Conservation (phyloP, 2,797 vertebrate species). For the Coranthus polyacanthus region DNA sequence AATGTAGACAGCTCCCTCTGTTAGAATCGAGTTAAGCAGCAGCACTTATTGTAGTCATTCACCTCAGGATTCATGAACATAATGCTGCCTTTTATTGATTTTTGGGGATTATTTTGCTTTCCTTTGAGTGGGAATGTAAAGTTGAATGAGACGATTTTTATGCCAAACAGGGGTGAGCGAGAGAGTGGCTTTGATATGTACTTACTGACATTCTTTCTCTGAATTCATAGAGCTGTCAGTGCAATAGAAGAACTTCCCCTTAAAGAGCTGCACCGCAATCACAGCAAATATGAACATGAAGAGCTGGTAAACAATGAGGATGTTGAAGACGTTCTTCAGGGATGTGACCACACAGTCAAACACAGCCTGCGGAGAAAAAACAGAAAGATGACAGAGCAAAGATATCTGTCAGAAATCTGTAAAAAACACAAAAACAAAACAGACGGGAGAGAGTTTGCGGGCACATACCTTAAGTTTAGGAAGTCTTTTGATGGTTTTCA, state of each 20-base stretch:
- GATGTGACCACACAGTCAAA: constrained; percentile 99
- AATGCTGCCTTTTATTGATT: too few species aligned
- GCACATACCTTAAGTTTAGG: constrained; percentile 95
- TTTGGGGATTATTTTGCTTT: too few species aligned
- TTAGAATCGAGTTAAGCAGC: too few species aligned
- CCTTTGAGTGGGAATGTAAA: too few species aligned
- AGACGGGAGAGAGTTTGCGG: neutral
- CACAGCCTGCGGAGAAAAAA: constrained; percentile 88
- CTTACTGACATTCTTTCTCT: constrained; percentile 98
- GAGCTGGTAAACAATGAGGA: constrained; percentile 99
- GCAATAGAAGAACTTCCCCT: constrained; percentile 99
- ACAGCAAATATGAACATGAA: constrained; percentile 99
- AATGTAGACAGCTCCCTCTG: too few species aligned
- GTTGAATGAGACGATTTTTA: constrained; percentile 10
- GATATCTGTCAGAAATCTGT: constrained; percentile 17
- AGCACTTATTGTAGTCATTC: too few species aligned
- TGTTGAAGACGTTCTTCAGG: constrained; percentile 99
- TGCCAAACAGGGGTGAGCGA: constrained; percentile 9
- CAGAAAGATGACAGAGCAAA: neutral
- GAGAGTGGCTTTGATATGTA: constrained; percentile 30
- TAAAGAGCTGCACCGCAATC: constrained; percentile 98
- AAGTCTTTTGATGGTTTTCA: constrained; percentile 99
- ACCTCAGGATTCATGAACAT: too few species aligned
- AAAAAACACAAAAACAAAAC: neutral
- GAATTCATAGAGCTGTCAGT: constrained; percentile 97